These are phyloP conservation scores for Saguinus midas DNA, from an alignment of 2,113 vertebrate species.

Conservation along the genomic window DNA sequence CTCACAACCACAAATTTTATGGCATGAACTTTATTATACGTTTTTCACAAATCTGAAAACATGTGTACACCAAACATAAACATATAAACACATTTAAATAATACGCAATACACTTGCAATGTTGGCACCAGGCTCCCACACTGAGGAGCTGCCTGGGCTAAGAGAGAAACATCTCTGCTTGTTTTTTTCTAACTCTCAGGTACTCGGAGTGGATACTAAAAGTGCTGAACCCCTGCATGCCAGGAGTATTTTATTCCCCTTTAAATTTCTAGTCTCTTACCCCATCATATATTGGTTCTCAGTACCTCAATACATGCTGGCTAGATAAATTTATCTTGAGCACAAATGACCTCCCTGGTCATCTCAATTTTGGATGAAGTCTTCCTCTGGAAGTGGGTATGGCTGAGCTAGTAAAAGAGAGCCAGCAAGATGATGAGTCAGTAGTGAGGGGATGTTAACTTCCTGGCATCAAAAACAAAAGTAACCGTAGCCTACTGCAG, in stretches of 20 bases:
- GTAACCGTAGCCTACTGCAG: no score
- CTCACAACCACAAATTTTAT: neutral
- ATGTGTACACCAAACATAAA: neutral
- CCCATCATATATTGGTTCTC: no score
- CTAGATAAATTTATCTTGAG: neutral
- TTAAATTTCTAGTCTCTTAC: neutral
- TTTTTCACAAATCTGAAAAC: neutral
- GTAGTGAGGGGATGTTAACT: neutral
- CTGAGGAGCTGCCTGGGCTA: neutral
- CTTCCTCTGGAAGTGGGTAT: neutral
- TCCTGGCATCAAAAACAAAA: neutral
- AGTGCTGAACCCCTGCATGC: neutral
- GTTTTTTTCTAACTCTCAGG: neutral
- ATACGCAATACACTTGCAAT: no score
- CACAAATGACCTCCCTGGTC: neutral
- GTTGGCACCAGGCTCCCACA: neutral
- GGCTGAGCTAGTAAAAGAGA: neutral
- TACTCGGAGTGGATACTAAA: rapidly evolving
- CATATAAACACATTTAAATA: neutral
- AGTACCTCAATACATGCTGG: neutral
- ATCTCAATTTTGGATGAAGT: neutral
- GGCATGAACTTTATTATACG: neutral
- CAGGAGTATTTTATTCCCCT: neutral
- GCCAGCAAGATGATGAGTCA: neutral
- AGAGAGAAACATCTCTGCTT: no score